Evolutionary conservation across 2,888 invertebrate genomes (phyloP).

Genomic region (Rhingia campestris): DNA sequence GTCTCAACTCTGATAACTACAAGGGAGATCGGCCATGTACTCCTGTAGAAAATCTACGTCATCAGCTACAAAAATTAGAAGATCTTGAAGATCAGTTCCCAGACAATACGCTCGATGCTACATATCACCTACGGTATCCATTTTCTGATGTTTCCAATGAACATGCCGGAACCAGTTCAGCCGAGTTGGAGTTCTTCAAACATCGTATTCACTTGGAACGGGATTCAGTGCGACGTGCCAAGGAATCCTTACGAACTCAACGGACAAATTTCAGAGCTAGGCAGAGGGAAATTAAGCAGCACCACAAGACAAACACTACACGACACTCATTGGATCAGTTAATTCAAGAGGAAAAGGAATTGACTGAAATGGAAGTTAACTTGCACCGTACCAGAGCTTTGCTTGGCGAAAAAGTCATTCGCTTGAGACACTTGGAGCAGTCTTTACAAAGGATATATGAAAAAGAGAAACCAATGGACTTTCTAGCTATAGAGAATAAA

Average conservation of each 20-base stretch:
- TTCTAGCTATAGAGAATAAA: slow-evolving; percentile 80
- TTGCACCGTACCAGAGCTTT: slow-evolving; percentile 91
- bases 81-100: slow-evolving; percentile 92
- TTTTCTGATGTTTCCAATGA: slow-evolving; percentile 87
- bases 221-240: slow-evolving; percentile 92
- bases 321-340: slow-evolving; percentile 81
- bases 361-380: slow-evolving; percentile 92
- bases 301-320: slow-evolving; percentile 79
- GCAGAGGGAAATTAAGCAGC: slow-evolving; percentile 85
- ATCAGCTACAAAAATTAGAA: slow-evolving; percentile 91
- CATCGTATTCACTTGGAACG: slow-evolving; percentile 91
- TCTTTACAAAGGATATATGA: slow-evolving; percentile 86
- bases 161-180: slow-evolving; percentile 83
- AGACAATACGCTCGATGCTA: slow-evolving; percentile 87
- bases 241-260: slow-evolving; percentile 88
- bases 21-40: slow-evolving; percentile 85
- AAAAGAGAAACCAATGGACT: slow-evolving; percentile 81
- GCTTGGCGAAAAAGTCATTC: slow-evolving; percentile 91
- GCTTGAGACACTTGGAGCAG: slow-evolving; percentile 90
- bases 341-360: slow-evolving; percentile 90
- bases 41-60: slow-evolving; percentile 90
- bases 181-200: slow-evolving; percentile 92
- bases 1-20: slow-evolving; percentile 84
- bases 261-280: slow-evolving; percentile 87
- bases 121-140: slow-evolving; percentile 91